A percentile compares a stretch with the other conserved stretches of the same genome.
Evolutionary conservation across 2,888 invertebrate genomes (phyloP).

Genomic region (Pachydiplax longipennis): DNA sequence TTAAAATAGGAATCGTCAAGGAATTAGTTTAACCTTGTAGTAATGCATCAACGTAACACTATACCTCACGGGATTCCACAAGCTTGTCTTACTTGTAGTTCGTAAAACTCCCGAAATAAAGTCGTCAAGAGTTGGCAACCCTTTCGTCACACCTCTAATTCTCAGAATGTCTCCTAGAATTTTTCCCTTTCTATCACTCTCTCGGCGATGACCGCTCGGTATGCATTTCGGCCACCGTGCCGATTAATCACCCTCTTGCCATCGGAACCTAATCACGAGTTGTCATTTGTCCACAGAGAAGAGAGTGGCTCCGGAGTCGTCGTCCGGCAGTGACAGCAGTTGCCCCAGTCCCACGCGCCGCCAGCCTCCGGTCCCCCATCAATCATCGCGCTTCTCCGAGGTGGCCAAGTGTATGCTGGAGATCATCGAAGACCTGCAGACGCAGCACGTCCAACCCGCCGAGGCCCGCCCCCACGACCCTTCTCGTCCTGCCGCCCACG

Average conservation of each 20-base stretch:
- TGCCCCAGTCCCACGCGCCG: slow-evolving; percentile 49
- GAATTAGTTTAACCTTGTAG: no score
- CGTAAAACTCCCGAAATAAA: no score
- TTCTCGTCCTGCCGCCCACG: slow-evolving; percentile 42
- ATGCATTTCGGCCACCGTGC: not conserved
- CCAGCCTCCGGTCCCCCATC: slow-evolving; percentile 32
- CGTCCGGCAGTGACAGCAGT: slow-evolving; percentile 51
- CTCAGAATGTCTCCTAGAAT: no score
- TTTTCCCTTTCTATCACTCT: no score
- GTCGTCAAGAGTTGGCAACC: no score
- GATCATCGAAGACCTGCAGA: slow-evolving; percentile 56
- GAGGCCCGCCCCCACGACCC: not conserved
- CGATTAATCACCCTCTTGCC: not conserved
- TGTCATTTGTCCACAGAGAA: not conserved
- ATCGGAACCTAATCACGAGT: not conserved
- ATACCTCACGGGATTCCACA: no score
- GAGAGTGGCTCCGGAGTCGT: slow-evolving; percentile 46
- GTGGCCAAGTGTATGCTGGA: slow-evolving; percentile 56
- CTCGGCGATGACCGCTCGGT: not conserved
- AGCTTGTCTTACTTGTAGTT: no score
- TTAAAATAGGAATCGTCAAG: no score
- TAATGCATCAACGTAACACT: no score
- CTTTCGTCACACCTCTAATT: no score
- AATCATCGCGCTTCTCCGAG: slow-evolving; percentile 54
- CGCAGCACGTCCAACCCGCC: slow-evolving; percentile 48